Evolutionary conservation across 2,888 invertebrate species (phyloP), one percentile per base, ranked within the genome.

Genomic region (Gymnoscelis rufifasciata): DNA sequence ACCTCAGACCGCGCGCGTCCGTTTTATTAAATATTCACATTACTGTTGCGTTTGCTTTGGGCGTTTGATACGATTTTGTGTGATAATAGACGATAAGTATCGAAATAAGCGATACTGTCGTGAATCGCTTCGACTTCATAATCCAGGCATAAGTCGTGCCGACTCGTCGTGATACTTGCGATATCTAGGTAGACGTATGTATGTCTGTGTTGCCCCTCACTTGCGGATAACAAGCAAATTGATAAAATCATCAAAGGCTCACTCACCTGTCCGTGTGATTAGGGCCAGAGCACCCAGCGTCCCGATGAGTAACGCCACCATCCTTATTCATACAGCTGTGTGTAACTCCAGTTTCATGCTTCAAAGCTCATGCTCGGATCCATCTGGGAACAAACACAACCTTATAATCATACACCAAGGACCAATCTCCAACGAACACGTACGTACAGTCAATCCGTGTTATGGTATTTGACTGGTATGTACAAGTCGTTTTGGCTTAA

Each of bases 211-310:
- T 3, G 19, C 19, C 19, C 5, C 19, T n/a, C n/a, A 28, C 8
- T 4, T 13, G 8, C 12, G 8, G 1, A 13, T 30, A 30, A 30
- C 12, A 30, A 7, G 13, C 12, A 12, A 2, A 29, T 7, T 8
- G 1, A 33, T 14, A 33, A 14, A 33, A 33, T 14, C 15, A n/a
- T 33, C n/a, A n/a, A 15, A 10, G n/a, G 15, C n/a, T 3, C 7
- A 48, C 75, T 71, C 61, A 86, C 86, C 86, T 68, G 86, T 87
- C 35, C 74, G 68, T 40, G 74, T 76, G 61, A 84, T 72, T 52
- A 86, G 70, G 56, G 81, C 78, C 46, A 87, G 68, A 49, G 78
- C 78, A 61, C 83, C 80, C 31, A 84, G 66, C 58, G 78, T 80
- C 43, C 74, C 72, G 55, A 83, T 73, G 52, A 84, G 74, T 43